These are phyloP conservation scores for Lamproptera curius DNA, from an alignment of 2,888 invertebrate genomes.

Conservation along the genomic window DNA sequence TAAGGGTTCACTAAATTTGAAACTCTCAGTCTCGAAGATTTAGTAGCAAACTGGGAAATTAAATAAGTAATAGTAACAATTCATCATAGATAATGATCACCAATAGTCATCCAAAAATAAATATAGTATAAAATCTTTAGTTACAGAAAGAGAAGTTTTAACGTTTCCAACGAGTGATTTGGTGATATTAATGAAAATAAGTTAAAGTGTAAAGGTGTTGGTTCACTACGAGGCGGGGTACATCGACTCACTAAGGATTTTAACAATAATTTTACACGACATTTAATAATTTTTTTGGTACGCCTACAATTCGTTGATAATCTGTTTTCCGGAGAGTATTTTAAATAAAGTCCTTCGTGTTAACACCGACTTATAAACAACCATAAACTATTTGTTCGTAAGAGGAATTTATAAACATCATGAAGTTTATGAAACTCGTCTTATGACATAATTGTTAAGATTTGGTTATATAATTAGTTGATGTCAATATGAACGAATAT, in stretches of 20 bases:
- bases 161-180: conserved; percentile 1
- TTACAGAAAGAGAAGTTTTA: conserved; percentile 13
- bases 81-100: conserved; percentile 12
- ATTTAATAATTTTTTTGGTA: conserved; percentile 6
- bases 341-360: neutral
- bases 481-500: too few relatives aligned
- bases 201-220: too few relatives aligned
- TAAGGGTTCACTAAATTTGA: conserved; percentile 8
- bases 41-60: conserved; percentile 15
- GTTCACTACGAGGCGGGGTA: conserved; percentile 13
- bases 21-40: conserved; percentile 20
- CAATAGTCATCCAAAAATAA: conserved; percentile 21
- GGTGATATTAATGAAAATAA: too few relatives aligned
- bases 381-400: too few relatives aligned
- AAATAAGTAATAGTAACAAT: conserved; percentile 17
- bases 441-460: too few relatives aligned
- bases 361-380: too few relatives aligned
- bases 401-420: too few relatives aligned
- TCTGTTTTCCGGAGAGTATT: neutral
- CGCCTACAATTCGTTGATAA: conserved; percentile 2
- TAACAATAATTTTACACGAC: conserved; percentile 15
- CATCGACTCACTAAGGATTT: conserved; percentile 3
- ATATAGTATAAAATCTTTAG: conserved; percentile 16
- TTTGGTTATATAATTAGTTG: too few relatives aligned
- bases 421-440: too few relatives aligned